phyloP scores from a whole-genome alignment of 2,113 vertebrate species.

The Caranx melampygus region DNA sequence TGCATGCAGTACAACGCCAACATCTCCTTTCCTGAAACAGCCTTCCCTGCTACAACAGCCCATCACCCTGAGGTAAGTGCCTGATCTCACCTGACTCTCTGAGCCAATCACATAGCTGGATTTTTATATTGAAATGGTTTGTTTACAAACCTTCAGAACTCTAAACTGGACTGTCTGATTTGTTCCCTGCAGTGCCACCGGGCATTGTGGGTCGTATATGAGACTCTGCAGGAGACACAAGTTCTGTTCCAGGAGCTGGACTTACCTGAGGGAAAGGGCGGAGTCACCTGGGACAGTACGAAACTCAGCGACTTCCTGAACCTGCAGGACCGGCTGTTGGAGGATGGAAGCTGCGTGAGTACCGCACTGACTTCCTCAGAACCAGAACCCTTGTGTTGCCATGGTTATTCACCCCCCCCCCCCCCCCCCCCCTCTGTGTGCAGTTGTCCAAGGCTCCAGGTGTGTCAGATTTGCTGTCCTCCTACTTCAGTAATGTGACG shows the following conservation, averaged over 20 bases:
- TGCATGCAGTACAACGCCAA: slow-evolving; percentile 30
- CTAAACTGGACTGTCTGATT: slow-evolving; percentile 22
- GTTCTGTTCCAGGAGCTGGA: neutral
- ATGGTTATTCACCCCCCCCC: too few relatives aligned
- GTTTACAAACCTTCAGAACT: neutral
- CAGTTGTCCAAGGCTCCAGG: slow-evolving; percentile 41
- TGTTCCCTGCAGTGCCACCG: slow-evolving; percentile 53
- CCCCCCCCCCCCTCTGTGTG: neutral
- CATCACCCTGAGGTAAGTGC: slow-evolving; percentile 44
- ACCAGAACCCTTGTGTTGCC: too few relatives aligned
- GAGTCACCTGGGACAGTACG: slow-evolving; percentile 29
- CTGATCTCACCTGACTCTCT: slow-evolving; percentile 1
- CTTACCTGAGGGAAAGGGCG: slow-evolving; percentile 23
- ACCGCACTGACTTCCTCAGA: neutral
- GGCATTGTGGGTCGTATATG: slow-evolving; percentile 37
- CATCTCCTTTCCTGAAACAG: slow-evolving; percentile 46
- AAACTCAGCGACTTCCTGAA: slow-evolving; percentile 36
- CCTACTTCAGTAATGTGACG: slow-evolving; percentile 55
- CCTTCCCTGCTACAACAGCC: neutral
- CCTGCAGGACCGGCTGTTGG: slow-evolving; percentile 42
- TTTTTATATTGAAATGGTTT: neutral
- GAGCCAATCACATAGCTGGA: slow-evolving; percentile 20
- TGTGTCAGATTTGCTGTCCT: slow-evolving; percentile 17
- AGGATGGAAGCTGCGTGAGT: slow-evolving; percentile 55
- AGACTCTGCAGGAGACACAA: slow-evolving; percentile 23